Conservation (phyloP, 2,113 vertebrate species). For the Oxyruncus cristatus region DNA sequence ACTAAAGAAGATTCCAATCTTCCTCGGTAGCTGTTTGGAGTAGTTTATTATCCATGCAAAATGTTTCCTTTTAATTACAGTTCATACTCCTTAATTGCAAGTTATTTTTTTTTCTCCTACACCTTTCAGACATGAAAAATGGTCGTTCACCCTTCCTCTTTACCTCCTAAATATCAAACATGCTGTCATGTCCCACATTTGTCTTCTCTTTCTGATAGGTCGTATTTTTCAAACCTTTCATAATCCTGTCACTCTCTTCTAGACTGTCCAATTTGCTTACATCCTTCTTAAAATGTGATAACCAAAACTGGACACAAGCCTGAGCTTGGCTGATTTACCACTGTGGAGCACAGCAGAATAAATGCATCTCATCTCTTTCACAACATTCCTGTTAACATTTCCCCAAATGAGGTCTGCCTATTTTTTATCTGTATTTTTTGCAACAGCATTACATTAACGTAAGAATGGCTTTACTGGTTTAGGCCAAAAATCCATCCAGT, state of each 20-base stretch:
- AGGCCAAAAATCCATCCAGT: slow-evolving; percentile 31
- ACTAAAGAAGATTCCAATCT: not conserved
- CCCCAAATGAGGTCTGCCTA: slow-evolving; percentile 60
- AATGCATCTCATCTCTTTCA: slow-evolving; percentile 66
- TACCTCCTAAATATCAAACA: slow-evolving; percentile 27
- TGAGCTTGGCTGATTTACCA: slow-evolving; percentile 58
- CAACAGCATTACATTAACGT: not conserved
- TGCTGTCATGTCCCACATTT: slow-evolving; percentile 47
- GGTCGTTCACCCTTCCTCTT: slow-evolving; percentile 24
- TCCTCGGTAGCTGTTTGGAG: not conserved
- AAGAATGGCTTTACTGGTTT: slow-evolving; percentile 9
- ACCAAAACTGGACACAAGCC: slow-evolving; percentile 61
- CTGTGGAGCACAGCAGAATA: slow-evolving; percentile 63
- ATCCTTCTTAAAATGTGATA: slow-evolving; percentile 67
- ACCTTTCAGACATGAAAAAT: not conserved
- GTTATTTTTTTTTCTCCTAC: not conserved
- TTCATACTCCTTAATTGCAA: not conserved
- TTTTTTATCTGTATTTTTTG: slow-evolving; percentile 53
- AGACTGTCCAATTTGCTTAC: slow-evolving; percentile 67
- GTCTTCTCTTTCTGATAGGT: slow-evolving; percentile 54
- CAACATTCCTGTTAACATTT: slow-evolving; percentile 66
- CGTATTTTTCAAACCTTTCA: slow-evolving; percentile 53
- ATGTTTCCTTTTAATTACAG: not conserved
- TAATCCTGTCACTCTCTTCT: slow-evolving; percentile 65
- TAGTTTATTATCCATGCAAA: not conserved